phyloP scores from a whole-genome alignment of 2,113 vertebrate genomes.

The Macquaria ambigua region DNA sequence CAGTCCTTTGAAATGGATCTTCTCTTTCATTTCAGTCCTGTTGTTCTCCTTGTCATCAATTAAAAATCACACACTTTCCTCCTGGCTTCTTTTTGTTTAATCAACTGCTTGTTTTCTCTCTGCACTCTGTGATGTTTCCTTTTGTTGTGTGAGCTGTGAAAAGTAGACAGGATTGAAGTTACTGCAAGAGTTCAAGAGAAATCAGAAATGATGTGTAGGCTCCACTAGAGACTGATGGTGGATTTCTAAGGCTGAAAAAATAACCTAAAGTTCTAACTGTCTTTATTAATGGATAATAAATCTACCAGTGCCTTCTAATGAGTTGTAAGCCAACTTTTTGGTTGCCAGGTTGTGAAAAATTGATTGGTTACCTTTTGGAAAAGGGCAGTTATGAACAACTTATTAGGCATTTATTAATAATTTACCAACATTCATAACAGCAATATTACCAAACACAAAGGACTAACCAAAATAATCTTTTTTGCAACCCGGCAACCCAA shows the following conservation, averaged over 20 bases:
- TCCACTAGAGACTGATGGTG: neutral
- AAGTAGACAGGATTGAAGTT: neutral
- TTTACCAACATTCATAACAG: neutral
- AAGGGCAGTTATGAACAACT: neutral
- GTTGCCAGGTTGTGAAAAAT: neutral
- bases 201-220: neutral
- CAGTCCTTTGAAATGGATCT: slow-evolving; percentile 18
- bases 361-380: too few species aligned
- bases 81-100: slow-evolving; percentile 26
- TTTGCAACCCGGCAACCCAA: neutral
- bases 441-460: neutral
- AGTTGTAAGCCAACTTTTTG: neutral
- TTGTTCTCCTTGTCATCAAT: slow-evolving; percentile 40
- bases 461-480: neutral
- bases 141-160: neutral
- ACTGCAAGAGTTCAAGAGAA: neutral
- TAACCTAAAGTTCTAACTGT: too few species aligned
- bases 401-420: neutral
- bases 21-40: slow-evolving; percentile 9
- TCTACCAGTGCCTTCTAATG: neutral
- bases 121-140: slow-evolving; percentile 8
- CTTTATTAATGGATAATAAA: neutral
- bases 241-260: too few species aligned
- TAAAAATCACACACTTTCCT: slow-evolving; percentile 31
- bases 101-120: slow-evolving; percentile 25